phyloP scores from a whole-genome alignment of 30 jellyfish, hydroid and myxozoan genomes.

The Hydractinia echinata region DNA sequence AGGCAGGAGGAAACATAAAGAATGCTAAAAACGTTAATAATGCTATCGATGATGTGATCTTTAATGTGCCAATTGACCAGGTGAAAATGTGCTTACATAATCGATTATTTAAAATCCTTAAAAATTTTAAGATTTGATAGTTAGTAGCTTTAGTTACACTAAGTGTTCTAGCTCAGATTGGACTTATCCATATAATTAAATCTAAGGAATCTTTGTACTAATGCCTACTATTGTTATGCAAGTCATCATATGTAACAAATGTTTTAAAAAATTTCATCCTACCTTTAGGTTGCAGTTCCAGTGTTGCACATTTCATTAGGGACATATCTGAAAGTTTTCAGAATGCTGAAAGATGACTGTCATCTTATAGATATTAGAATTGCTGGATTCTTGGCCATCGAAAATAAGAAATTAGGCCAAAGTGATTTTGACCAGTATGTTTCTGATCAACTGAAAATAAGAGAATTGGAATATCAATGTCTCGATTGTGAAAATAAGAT shows the following conservation, averaged over 20 bases:
- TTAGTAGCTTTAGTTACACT: no score
- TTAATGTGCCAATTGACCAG: conserved; percentile 29
- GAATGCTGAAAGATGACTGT: conserved; percentile 29
- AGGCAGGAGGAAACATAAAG: conserved; percentile 25
- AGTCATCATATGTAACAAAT: neutral
- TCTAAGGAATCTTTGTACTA: no score
- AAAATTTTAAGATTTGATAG: no score
- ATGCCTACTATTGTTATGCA: no score
- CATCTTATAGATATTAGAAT: conserved; percentile 25
- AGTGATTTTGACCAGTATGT: conserved; percentile 15
- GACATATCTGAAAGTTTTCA: conserved; percentile 20
- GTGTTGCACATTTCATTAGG: conserved; percentile 60
- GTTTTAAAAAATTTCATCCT: conserved; percentile 15
- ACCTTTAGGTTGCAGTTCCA: conserved; percentile 55
- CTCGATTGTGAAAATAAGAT: conserved; percentile 12
- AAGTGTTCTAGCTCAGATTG: no score
- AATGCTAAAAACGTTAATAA: conserved; percentile 14
- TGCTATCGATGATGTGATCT: conserved; percentile 12
- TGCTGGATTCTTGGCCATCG: conserved; percentile 29
- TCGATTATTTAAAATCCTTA: no score
- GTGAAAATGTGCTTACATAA: neutral
- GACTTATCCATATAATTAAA: no score
- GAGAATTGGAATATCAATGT: neutral
- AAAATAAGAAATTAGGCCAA: conserved; percentile 4
- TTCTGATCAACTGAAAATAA: neutral